Evolutionary conservation across 2,888 invertebrate genomes (phyloP).

Genomic region (Macrosoma leucophasiata): DNA sequence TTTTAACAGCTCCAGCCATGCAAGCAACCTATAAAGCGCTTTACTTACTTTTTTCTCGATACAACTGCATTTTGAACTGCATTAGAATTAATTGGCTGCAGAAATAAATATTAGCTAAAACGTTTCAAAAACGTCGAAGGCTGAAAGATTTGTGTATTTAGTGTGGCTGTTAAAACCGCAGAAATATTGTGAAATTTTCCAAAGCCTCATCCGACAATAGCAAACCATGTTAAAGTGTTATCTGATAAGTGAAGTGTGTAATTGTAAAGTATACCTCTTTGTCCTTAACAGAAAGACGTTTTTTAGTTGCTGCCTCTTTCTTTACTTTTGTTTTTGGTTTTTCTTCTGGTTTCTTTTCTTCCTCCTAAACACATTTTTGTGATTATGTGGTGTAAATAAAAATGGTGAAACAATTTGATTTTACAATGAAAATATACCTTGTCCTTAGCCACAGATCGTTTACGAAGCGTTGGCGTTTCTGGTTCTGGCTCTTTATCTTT

Average conservation of each 20-base stretch:
- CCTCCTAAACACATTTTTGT: conserved; percentile 61
- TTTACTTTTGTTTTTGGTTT: conserved; percentile 63
- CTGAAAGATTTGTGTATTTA: too few relatives aligned
- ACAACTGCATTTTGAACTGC: too few relatives aligned
- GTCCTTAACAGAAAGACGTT: conserved; percentile 63
- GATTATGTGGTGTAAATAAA: conserved; percentile 15
- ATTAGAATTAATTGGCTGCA: too few relatives aligned
- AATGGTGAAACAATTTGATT: conserved; percentile 3
- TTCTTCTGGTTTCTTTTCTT: conserved; percentile 63
- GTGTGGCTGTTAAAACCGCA: too few relatives aligned
- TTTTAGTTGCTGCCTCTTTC: conserved; percentile 57
- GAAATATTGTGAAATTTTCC: too few relatives aligned
- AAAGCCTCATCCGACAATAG: too few relatives aligned
- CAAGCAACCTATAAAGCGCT: too few relatives aligned
- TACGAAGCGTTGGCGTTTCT: conserved; percentile 57
- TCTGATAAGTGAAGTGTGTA: conserved; percentile 27
- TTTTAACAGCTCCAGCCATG: too few relatives aligned
- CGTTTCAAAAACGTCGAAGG: too few relatives aligned
- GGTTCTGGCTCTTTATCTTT: conserved; percentile 63
- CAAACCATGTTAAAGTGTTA: conserved; percentile 29
- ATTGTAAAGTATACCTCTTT: conserved; percentile 51
- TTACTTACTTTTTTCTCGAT: too few relatives aligned
- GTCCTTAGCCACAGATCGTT: conserved; percentile 59
- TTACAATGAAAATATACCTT: conserved; percentile 43
- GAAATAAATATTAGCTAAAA: too few relatives aligned